Evolutionary conservation across 2,113 vertebrate species (phyloP).

Genomic region (Microtus richardsoni): DNA sequence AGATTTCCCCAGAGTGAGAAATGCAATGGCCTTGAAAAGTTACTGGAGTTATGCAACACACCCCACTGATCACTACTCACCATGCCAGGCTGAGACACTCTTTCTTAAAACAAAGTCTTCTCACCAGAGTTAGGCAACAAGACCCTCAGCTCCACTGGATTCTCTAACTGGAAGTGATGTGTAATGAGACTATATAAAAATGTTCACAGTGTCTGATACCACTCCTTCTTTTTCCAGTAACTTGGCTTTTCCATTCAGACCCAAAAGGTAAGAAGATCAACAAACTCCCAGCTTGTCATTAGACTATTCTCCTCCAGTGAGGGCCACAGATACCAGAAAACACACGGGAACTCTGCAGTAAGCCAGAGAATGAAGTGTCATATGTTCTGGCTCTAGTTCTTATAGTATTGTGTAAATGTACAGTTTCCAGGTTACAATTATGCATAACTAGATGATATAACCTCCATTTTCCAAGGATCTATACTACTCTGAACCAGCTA

Average conservation of each 20-base stretch:
- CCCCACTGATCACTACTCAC: not conserved
- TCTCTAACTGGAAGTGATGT: constrained; percentile 61
- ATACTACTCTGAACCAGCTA: constrained; percentile 7
- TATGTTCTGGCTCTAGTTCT: constrained; percentile 42
- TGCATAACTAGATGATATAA: not conserved
- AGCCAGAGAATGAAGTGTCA: constrained; percentile 28
- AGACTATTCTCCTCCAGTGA: not conserved
- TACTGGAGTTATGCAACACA: not conserved
- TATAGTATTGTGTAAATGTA: constrained; percentile 24
- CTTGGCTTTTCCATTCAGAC: constrained; percentile 47
- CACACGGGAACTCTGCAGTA: not conserved
- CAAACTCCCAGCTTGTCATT: not conserved
- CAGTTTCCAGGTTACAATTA: not conserved
- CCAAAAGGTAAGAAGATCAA: not conserved
- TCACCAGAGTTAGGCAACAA: constrained; percentile 32
- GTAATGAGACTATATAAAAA: not conserved
- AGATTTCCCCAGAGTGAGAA: not conserved
- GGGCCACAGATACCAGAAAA: constrained; percentile 51
- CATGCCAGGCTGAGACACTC: not conserved
- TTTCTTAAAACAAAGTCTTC: constrained; percentile 37
- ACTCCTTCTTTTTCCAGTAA: constrained; percentile 34
- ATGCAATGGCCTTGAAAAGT: not conserved
- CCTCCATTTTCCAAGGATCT: not conserved
- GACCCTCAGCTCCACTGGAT: not conserved
- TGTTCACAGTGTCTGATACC: not conserved